phyloP scores from a whole-genome alignment of 2,888 invertebrate genomes.

The Agrotis puta region DNA sequence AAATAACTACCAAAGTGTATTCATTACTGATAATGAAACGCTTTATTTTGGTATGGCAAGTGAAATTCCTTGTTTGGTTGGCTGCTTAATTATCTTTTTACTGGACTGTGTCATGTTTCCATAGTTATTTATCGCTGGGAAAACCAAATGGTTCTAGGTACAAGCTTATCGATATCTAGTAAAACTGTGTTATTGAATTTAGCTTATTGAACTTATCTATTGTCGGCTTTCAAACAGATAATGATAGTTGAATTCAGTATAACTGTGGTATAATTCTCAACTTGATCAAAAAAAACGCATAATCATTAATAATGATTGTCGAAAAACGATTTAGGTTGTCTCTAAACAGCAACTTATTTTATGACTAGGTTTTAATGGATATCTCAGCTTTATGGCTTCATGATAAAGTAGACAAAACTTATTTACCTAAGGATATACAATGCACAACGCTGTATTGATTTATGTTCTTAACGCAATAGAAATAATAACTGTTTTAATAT shows the following conservation, averaged over 20 bases:
- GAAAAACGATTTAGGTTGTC: background rate
- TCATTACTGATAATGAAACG: constrained; percentile 34
- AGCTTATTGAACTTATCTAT: background rate
- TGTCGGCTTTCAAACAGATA: background rate
- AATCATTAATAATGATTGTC: background rate
- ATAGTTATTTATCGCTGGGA: constrained; percentile 3
- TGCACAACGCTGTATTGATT: background rate
- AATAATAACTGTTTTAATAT: constrained; percentile 8
- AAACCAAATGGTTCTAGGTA: background rate
- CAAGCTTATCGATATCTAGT: background rate
- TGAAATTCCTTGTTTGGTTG: constrained; percentile 18
- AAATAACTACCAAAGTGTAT: constrained; percentile 15
- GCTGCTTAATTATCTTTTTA: constrained; percentile 2
- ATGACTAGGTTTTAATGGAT: background rate
- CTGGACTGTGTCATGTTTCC: constrained; percentile 6
- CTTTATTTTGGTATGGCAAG: constrained; percentile 28
- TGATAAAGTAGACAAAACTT: background rate
- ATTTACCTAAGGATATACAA: background rate
- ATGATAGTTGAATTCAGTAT: background rate
- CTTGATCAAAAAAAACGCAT: constrained; percentile 5
- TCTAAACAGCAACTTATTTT: too few relatives aligned
- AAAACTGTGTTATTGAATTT: background rate
- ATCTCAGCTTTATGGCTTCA: background rate
- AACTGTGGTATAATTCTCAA: background rate
- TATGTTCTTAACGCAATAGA: background rate